Percentiles rank a stretch among this genome's conserved stretches.
phyloP scores from a whole-genome alignment of 2,113 vertebrate genomes.

The Eurypyga helias region DNA sequence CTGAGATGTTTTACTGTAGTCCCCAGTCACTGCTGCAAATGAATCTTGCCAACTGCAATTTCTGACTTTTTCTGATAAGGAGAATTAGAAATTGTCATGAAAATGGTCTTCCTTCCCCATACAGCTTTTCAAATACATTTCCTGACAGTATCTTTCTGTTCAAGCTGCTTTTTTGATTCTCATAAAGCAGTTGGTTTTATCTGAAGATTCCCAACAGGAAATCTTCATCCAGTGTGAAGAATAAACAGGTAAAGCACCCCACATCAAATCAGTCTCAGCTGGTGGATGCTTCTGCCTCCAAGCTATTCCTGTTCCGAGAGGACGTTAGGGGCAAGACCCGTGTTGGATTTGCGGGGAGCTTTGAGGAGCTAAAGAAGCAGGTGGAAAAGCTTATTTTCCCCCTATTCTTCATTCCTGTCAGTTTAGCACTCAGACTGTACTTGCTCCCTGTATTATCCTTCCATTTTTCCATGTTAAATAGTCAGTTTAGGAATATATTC shows the following conservation, averaged over 20 bases:
- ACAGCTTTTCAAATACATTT: neutral
- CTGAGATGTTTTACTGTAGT: neutral
- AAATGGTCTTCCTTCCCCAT: neutral
- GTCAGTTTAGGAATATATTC: neutral
- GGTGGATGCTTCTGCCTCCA: neutral
- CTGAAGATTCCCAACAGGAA: neutral
- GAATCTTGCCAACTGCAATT: neutral
- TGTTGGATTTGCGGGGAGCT: neutral
- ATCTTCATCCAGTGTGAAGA: neutral
- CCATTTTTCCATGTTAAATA: neutral
- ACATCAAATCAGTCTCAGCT: neutral
- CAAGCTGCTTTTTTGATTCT: neutral
- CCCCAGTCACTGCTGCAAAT: neutral
- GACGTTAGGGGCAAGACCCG: neutral
- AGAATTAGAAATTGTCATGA: neutral
- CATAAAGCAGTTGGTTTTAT: neutral
- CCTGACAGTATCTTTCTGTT: neutral
- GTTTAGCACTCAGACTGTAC: neutral
- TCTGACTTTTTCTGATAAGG: neutral
- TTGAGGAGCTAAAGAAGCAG: neutral
- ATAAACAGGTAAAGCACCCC: neutral
- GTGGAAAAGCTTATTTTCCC: neutral
- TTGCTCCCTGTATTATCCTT: neutral
- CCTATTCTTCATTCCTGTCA: neutral
- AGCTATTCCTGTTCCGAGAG: neutral